A percentile compares a stretch with the other conserved stretches of the same genome.
Conservation (phyloP, 2,113 vertebrate species). For the Hirundichthys speculiger region DNA sequence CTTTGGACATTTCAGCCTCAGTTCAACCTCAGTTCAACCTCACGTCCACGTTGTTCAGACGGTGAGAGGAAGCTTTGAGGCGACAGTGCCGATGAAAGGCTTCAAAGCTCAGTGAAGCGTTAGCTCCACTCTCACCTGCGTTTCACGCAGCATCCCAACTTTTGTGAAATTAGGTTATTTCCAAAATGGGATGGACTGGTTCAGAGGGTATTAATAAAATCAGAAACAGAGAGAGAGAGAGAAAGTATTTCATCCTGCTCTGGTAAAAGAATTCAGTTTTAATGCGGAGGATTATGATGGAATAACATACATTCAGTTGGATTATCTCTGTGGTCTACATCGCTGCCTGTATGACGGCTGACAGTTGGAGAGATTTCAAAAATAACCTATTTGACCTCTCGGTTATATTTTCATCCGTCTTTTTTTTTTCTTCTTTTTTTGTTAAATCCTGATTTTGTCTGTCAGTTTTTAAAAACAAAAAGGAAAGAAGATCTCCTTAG, state of each 20-base stretch:
- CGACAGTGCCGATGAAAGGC: no score
- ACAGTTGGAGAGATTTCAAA: conserved; percentile 24
- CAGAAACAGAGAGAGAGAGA: neutral
- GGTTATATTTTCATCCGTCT: neutral
- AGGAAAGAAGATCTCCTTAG: neutral
- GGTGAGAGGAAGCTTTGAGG: no score
- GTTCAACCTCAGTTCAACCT: no score
- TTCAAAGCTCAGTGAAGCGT: no score
- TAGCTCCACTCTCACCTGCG: no score
- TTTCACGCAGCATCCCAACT: neutral
- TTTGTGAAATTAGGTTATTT: no score
- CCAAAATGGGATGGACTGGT: neutral
- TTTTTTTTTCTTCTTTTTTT: neutral
- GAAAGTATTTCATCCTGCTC: neutral
- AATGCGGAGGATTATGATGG: conserved; percentile 59
- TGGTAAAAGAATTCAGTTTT: conserved; percentile 46
- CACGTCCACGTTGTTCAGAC: no score
- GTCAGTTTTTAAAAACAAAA: neutral
- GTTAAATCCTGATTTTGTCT: no score
- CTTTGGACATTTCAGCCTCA: no score
- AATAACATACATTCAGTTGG: conserved; percentile 54
- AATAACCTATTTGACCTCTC: conserved; percentile 10
- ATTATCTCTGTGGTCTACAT: conserved; percentile 50
- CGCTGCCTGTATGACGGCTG: conserved; percentile 17
- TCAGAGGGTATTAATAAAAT: neutral